Evolutionary conservation across 2,797 vertebrate species (phyloP), one percentile per base, ranked within the genome.

Genomic region (Darevskia nairensis): DNA sequence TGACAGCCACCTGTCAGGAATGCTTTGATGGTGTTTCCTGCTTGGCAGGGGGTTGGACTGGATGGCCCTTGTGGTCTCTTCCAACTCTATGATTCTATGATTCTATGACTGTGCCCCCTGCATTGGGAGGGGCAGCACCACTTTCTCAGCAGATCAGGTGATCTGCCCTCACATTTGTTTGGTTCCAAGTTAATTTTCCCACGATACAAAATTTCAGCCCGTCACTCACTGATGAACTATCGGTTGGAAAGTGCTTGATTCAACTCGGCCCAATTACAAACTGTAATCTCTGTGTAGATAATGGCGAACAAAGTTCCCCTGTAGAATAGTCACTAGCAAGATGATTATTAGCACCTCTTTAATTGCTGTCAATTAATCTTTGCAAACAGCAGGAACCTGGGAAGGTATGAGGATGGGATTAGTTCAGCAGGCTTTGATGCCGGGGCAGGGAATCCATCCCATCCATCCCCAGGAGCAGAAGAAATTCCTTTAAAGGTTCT

Each of bases 211-310:
- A 98, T 98, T 96, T 96, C 97, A 94, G 96, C 96, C 97, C 98
- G 98, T 98, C 98, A 98, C 97, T 98, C 98, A 97, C 95, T 92
- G 92, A 97, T 96, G 90, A 97, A 95, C 94, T 97, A 97, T 97
- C 96, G 96, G 96, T 96, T 96, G 95, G 96, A 97, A 95, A 94
- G 97, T 93, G 96, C 97, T 96, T 96, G 96, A 96, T 98, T 98
- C 97, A 97, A 96, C 97, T 98, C 98, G 4, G 98, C 98, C 98
- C 97, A 98, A 98, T 99, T 98, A 98, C 97, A 96, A 96, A 97
- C 98, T 98, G 98, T 99, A 99, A 99, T 99, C 98, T 99, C 98
- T 98, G 98, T 98, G 98, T 98, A 99, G 98, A 99, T 99, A 98
- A 98, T 97, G 97, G 97, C 94, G 97, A 97, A 97, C 97, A 96